Evolutionary conservation across 2,113 vertebrate genomes (phyloP), one percentile per base, ranked within the genome.

Genomic region (Oxyura jamaicensis): DNA sequence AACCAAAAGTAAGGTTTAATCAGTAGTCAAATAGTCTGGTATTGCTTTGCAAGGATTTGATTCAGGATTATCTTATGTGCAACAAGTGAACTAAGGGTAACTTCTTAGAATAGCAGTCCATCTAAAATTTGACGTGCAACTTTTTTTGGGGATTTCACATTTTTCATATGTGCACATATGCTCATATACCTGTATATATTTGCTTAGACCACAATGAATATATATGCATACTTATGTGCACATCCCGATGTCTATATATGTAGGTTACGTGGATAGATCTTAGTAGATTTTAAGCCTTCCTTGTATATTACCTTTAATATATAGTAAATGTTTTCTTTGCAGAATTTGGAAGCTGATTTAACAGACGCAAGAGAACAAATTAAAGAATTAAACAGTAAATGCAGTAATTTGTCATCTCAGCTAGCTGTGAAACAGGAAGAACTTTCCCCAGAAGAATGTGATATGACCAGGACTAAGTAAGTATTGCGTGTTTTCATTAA

Each of bases 311-410:
- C 10, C 13, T 77, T 31, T 58, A 80, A 72, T 75, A 36, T 31
- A 36, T 77, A 88, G 74, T 41, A 72, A 26, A 68, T 94, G 7
- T n/a, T 63, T 91, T 55, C 35, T 68, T 94, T 93, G 55, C 88
- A 99, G 99, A 95, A 94, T 93, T 90, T 99, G 92, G 98, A 99
- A 96, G 95, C 85, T 65, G 93, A 98, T 88, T 94, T 98, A 63
- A 94, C 93, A 74, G 97, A 83, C 18, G 84, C 96, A 72, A 97
- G 94, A 90, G 87, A 96, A 77, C 95, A 98, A 90, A 84, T 98
- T 58, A 97, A 97, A 72, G 84, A 90, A 44, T 86, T 98, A 42
- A 93, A 74, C 69, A 97, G 68, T 65, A 89, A 88, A 69, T 97
- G 88, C 42, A 83, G 77, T 93, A 92, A 88, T 63, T 94, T 98